Evolutionary conservation across 2,888 invertebrate genomes (phyloP), one percentile per base, ranked within the genome.

Genomic region (Latrodectus hesperus): DNA sequence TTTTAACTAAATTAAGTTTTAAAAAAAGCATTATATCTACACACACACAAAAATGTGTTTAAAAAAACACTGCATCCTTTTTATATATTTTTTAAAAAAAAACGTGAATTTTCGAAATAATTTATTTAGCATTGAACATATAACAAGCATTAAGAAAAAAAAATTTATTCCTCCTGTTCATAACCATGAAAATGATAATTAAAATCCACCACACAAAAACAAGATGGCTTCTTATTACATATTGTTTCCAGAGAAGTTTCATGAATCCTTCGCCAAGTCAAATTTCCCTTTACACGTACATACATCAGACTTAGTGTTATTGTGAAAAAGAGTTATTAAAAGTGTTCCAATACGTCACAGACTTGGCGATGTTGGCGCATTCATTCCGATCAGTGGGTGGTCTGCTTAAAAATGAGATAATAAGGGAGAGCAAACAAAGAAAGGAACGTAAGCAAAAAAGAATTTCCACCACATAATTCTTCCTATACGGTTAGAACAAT

Each of bases 341-440:
- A 75, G 60, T 64, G 60, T 38, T 26, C 60, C 60, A 11, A n/a
- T 22, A 60, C 60, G 60, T 10, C 73, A 22, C n/a, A 12, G 17
- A 52, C 26, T 52, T 38, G 60, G 60, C 60, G 60, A 60, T 10
- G 14, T 60, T 60, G 6, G 60, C 38, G 38, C 60, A n/a, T 60
- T 60, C 60, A 60, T 60, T 16, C 60, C 60, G 6, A 4, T 60
- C 60, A 22, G 65, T 14, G 70, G 78, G 78, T 12, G 78, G 78
- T 22, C 55, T 64, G 9, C 60, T 55, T 38, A n/a, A 14, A 71
- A 70, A 79, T 79, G 55, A 79, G 78, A 79, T 65, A 79, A 79
- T 67, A 77, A 77, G 38, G 38, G 64, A 14, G 51, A 38, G 17
- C n/a, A 60, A 76, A 76, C 60, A 60, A 60, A 60, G 60, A 60